Evolutionary conservation across 2,113 vertebrate genomes (phyloP).

Genomic region (Riparia riparia): DNA sequence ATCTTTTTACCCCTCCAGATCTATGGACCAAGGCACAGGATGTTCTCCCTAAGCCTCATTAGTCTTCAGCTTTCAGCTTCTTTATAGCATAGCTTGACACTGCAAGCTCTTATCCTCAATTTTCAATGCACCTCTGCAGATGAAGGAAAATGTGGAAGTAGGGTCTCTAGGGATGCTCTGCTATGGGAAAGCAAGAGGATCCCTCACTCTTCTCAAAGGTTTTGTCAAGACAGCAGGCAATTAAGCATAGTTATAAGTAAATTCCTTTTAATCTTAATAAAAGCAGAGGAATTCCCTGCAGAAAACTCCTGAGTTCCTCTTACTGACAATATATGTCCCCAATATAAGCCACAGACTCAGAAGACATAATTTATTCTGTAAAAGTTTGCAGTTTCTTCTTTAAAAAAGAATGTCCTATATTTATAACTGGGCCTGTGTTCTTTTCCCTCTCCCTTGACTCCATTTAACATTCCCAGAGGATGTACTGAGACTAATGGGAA

Average conservation of each 20-base stretch:
- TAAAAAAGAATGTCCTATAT: not conserved
- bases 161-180: not conserved
- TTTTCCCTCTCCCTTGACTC: not conserved
- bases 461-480: not conserved
- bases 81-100: not conserved
- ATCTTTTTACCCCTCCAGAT: not conserved
- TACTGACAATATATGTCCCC: not conserved
- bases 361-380: not conserved
- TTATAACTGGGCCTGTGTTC: not conserved
- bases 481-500: not conserved
- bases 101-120: not conserved
- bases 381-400: not conserved
- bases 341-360: not conserved
- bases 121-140: not conserved
- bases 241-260: not conserved
- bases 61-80: not conserved
- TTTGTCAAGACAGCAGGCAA: slow-evolving; percentile 10
- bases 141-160: accelerated
- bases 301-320: not conserved
- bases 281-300: not conserved
- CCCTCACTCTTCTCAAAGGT: not conserved
- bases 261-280: slow-evolving; percentile 12
- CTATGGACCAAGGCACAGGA: not conserved
- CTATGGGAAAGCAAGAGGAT: not conserved
- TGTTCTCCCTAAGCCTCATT: not conserved